A percentile compares a stretch with the other conserved stretches of the same genome.
Evolutionary conservation across 2,888 invertebrate species (phyloP).

Genomic region (Tyria jacobaeae): DNA sequence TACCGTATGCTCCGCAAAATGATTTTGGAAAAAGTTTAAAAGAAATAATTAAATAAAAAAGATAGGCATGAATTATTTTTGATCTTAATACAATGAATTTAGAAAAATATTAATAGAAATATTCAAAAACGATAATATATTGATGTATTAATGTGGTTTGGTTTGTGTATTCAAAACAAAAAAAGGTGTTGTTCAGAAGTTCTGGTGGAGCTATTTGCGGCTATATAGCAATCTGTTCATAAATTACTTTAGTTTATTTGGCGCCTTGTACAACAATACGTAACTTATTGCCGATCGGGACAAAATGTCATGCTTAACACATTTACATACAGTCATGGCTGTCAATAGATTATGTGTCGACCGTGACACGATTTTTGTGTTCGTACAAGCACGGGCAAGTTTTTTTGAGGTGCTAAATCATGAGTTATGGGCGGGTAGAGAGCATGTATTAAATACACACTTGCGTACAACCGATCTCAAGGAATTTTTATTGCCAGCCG

Average conservation of each 20-base stretch:
- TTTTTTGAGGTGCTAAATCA: slow-evolving; percentile 28
- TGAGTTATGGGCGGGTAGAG: slow-evolving; percentile 27
- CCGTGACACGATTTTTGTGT: slow-evolving; percentile 72
- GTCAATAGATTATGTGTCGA: slow-evolving; percentile 65
- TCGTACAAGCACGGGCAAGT: slow-evolving; percentile 39
- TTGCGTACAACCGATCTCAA: too few relatives aligned
- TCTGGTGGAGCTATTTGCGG: background rate
- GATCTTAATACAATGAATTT: too few relatives aligned
- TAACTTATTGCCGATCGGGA: slow-evolving; percentile 25
- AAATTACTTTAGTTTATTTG: slow-evolving; percentile 10
- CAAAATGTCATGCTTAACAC: slow-evolving; percentile 37
- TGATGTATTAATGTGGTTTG: too few relatives aligned
- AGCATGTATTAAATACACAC: too few relatives aligned
- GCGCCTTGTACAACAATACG: slow-evolving; percentile 24
- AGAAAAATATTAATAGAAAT: too few relatives aligned
- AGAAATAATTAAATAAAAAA: too few relatives aligned
- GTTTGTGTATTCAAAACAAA: too few relatives aligned
- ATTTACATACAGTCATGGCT: slow-evolving; percentile 64
- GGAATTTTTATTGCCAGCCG: too few relatives aligned
- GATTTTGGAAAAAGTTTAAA: too few relatives aligned
- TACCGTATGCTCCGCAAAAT: too few relatives aligned
- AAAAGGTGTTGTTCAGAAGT: background rate
- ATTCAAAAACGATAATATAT: too few relatives aligned
- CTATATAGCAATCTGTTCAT: background rate
- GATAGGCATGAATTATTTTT: too few relatives aligned